These are phyloP conservation scores for Coboldia fuscipes DNA, from an alignment of 1,140 invertebrate genomes.

Conservation along the genomic window DNA sequence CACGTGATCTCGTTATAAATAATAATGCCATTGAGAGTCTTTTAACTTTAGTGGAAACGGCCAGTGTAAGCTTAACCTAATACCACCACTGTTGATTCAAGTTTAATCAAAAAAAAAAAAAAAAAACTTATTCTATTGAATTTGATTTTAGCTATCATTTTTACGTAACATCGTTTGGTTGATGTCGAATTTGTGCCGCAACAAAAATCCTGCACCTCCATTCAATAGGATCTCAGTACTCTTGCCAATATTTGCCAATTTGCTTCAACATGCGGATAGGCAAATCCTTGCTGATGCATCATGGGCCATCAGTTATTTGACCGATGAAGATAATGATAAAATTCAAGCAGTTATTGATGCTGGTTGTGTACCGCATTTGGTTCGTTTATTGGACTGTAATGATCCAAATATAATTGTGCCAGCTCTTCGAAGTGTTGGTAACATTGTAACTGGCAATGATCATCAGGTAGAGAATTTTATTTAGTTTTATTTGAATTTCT, in stretches of 20 bases:
- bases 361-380: constrained; percentile 50
- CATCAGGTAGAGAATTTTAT: constrained; percentile 26
- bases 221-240: constrained; percentile 57
- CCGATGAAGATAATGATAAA: constrained; percentile 82
- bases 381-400: constrained; percentile 45
- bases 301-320: constrained; percentile 92
- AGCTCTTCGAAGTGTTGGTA: constrained; percentile 69
- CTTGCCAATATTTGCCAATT: constrained; percentile 53
- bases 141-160: constrained; percentile 21
- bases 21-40: constrained; percentile 39
- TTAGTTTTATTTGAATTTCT: neutral
- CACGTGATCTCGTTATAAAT: constrained; percentile 52
- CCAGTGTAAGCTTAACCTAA: too few species aligned
- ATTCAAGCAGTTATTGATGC: constrained; percentile 64
- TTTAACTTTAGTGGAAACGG: too few species aligned
- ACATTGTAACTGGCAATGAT: constrained; percentile 71
- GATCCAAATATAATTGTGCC: constrained; percentile 69
- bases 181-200: constrained; percentile 78
- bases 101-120: too few species aligned
- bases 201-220: constrained; percentile 70
- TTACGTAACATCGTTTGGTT: constrained; percentile 63
- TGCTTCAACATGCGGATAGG: constrained; percentile 52
- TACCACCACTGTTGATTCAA: too few species aligned
- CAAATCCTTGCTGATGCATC: constrained; percentile 80
- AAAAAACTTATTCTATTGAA: too few species aligned